phyloP scores from a whole-genome alignment of 1,140 invertebrate genomes.

The Aphelenchoides avenae region DNA sequence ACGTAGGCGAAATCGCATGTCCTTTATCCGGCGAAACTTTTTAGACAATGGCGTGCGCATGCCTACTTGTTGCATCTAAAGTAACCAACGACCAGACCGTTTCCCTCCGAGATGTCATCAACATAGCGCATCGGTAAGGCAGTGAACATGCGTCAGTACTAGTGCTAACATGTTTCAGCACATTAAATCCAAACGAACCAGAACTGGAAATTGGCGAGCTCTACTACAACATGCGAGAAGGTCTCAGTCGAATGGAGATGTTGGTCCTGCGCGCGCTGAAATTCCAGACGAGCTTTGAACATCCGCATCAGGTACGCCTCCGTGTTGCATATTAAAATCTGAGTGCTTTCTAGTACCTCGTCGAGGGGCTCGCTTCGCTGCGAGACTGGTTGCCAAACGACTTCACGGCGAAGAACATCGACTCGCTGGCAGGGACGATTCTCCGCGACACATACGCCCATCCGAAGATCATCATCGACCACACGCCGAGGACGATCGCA shows the following conservation, averaged over 20 bases:
- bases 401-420: no score
- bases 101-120: slow-evolving; percentile 28
- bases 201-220: slow-evolving; percentile 30
- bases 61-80: slow-evolving; percentile 27
- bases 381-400: no score
- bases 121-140: slow-evolving; percentile 31
- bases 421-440: no score
- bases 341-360: slow-evolving; percentile 9
- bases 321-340: slow-evolving; percentile 5
- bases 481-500: slow-evolving; percentile 28
- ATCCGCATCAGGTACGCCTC: slow-evolving; percentile 24
- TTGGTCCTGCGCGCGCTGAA: slow-evolving; percentile 25
- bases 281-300: slow-evolving; percentile 31
- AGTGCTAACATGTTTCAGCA: slow-evolving; percentile 13
- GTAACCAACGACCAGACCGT: slow-evolving; percentile 26
- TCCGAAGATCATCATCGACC: slow-evolving; percentile 26
- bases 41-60: slow-evolving; percentile 28
- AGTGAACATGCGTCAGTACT: not conserved
- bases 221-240: slow-evolving; percentile 24
- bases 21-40: not conserved
- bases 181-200: slow-evolving; percentile 24
- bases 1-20: slow-evolving; percentile 13
- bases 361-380: slow-evolving; percentile 25
- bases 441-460: slow-evolving; percentile 27
- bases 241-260: slow-evolving; percentile 34